phyloP scores from a whole-genome alignment of 2,797 vertebrate genomes.

The Sebastes oblongus region DNA sequence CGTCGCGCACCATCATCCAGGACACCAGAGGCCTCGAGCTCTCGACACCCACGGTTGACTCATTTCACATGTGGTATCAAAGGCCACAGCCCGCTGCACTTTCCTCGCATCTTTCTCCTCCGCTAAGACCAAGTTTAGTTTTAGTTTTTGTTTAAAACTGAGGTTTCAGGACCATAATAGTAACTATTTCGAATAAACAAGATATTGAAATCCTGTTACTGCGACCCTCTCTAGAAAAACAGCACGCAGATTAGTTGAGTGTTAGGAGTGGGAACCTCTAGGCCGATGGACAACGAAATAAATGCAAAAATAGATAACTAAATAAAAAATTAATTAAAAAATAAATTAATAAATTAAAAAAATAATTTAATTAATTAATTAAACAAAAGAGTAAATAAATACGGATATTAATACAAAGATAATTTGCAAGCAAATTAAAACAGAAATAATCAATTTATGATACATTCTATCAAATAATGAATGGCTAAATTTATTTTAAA shows the following conservation, averaged over 20 bases:
- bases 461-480: no score
- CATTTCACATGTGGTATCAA: neutral
- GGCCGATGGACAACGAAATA: no score
- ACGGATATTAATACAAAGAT: no score
- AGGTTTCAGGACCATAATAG: neutral
- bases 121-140: neutral
- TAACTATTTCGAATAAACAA: neutral
- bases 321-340: no score
- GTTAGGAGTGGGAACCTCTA: no score
- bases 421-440: no score
- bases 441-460: no score
- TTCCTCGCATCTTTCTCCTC: neutral
- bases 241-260: neutral
- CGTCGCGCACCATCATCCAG: neutral
- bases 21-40: neutral
- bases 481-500: no score
- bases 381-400: no score
- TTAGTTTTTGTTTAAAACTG: neutral
- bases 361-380: no score
- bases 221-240: neutral
- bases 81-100: neutral
- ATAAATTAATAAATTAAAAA: no score
- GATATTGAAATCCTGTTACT: neutral
- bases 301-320: no score
- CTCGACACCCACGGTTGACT: slow-evolving; percentile 44